Evolutionary conservation across 2,797 vertebrate species (phyloP).

Genomic region (Phaenicophaeus curvirostris): DNA sequence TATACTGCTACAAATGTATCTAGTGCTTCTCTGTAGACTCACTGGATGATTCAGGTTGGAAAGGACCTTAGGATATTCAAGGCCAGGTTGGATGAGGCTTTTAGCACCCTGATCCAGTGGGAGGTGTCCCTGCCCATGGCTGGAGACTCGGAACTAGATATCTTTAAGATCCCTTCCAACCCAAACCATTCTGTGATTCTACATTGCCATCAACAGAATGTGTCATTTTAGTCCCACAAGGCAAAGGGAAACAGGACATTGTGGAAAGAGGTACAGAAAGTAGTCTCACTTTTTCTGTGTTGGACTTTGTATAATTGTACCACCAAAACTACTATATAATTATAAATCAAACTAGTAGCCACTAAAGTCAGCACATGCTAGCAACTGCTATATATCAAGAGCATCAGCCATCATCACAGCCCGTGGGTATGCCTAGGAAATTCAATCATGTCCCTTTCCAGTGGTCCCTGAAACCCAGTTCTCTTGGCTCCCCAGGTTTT

Average conservation of each 20-base stretch:
- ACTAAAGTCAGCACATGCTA: not conserved
- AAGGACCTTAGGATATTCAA: not conserved
- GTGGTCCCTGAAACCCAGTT: not conserved
- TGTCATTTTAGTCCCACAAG: not conserved
- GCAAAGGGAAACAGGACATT: not conserved
- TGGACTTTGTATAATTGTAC: not conserved
- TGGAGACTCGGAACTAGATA: too few relatives aligned
- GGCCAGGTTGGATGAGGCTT: too few relatives aligned
- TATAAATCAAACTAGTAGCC: not conserved
- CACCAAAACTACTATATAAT: not conserved
- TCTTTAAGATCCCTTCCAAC: too few relatives aligned
- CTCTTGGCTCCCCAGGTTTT: not conserved
- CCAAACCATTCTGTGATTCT: too few relatives aligned
- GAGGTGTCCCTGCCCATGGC: too few relatives aligned
- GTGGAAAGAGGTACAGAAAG: not conserved
- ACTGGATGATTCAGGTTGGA: not conserved
- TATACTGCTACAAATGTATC: not conserved
- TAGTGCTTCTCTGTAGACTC: not conserved
- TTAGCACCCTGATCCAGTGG: too few relatives aligned
- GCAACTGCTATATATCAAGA: not conserved
- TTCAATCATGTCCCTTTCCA: not conserved
- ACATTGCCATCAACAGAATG: not conserved
- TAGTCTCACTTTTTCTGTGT: too few relatives aligned
- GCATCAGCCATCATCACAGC: not conserved
- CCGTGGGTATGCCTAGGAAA: not conserved